phyloP scores from a whole-genome alignment of 2,888 invertebrate species.

The Heliconius charithonia region DNA sequence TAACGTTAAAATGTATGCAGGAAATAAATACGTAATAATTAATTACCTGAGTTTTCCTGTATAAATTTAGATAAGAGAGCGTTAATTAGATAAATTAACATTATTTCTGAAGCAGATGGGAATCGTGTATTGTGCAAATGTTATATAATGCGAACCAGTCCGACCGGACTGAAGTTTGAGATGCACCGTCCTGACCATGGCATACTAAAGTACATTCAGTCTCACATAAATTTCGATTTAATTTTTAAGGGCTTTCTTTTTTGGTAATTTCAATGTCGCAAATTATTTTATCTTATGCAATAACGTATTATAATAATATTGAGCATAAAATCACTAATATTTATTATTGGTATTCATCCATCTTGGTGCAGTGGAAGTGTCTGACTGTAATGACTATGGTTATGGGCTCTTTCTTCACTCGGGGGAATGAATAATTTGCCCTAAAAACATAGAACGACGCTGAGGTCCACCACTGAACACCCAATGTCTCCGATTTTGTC shows the following conservation, averaged over 20 bases:
- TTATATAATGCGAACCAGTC: slow-evolving; percentile 27
- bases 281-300: slow-evolving; percentile 33
- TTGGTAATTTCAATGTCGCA: slow-evolving; percentile 37
- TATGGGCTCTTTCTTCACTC: too few species aligned
- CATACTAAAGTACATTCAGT: slow-evolving; percentile 33
- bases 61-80: slow-evolving; percentile 6
- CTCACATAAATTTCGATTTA: slow-evolving; percentile 54
- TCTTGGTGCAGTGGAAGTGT: background rate
- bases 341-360: background rate
- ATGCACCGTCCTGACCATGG: slow-evolving; percentile 20
- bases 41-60: slow-evolving; percentile 11
- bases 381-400: too few species aligned
- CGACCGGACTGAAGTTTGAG: slow-evolving; percentile 4
- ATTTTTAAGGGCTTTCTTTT: slow-evolving; percentile 47
- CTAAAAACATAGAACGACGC: too few species aligned
- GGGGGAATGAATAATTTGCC: too few species aligned
- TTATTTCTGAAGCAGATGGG: slow-evolving; percentile 17
- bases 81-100: slow-evolving; percentile 27
- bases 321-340: background rate
- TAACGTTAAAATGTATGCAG: background rate
- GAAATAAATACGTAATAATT: background rate
- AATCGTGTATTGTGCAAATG: slow-evolving; percentile 20
- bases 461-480: too few species aligned
- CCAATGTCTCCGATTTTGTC: too few species aligned
- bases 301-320: background rate